A percentile compares a stretch with the other conserved stretches of the same genome.
These are phyloP conservation scores for Propithecus deckenii DNA, from an alignment of 2,797 vertebrate species.

Conservation along the genomic window DNA sequence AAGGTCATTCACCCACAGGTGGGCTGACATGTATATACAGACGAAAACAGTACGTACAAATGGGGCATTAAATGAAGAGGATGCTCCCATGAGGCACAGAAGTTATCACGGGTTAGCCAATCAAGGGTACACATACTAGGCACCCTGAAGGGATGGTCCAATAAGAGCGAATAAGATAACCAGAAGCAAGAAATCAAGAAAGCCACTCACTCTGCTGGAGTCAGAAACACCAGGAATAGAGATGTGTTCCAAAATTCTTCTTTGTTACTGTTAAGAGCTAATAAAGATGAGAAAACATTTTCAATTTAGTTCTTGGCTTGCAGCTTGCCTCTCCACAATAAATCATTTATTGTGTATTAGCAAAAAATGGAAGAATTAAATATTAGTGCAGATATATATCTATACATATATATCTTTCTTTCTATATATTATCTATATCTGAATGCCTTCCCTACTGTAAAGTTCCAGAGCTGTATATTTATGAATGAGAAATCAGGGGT, in stretches of 20 bases:
- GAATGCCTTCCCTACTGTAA: not conserved
- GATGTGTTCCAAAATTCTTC: not conserved
- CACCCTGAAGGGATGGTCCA: not conserved
- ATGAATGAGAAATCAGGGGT: not conserved
- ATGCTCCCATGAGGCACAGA: not conserved
- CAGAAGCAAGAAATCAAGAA: not conserved
- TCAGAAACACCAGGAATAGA: not conserved
- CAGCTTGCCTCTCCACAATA: not conserved
- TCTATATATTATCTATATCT: not conserved
- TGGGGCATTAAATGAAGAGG: not conserved
- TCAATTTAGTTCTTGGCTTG: not conserved
- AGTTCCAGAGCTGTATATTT: not conserved
- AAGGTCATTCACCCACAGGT: not conserved
- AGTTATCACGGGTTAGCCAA: not conserved
- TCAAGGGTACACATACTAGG: not conserved
- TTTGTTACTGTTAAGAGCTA: not conserved
- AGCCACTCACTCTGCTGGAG: not conserved
- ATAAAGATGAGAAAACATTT: slow-evolving; percentile 10
- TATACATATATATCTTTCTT: too few species aligned
- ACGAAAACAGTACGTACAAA: not conserved
- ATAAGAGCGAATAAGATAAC: not conserved
- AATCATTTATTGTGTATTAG: not conserved
- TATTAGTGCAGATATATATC: not conserved
- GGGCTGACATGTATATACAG: not conserved
- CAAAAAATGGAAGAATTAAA: slow-evolving; percentile 10